phyloP scores from a whole-genome alignment of 2,113 vertebrate genomes.

The Miniopterus natalensis region DNA sequence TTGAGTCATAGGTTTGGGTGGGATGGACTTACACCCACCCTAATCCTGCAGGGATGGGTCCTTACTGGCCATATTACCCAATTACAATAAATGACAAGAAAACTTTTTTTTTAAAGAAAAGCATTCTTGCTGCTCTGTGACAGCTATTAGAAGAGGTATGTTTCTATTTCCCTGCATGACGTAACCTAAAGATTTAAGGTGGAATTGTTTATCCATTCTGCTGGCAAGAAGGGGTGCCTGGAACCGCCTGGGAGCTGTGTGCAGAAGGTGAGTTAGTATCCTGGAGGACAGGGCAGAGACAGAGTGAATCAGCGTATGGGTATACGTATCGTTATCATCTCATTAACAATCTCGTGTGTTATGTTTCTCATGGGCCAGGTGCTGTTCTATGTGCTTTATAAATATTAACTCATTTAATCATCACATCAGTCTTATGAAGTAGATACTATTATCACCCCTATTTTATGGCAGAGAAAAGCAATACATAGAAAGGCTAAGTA shows the following conservation, averaged over 20 bases:
- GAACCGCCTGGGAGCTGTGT: not conserved
- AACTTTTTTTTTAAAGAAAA: not conserved
- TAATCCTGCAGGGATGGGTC: not conserved
- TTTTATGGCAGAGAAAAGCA: constrained; percentile 34
- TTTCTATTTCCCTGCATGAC: not conserved
- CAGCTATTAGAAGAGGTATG: not conserved
- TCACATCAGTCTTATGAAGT: constrained; percentile 5
- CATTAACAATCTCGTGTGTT: not conserved
- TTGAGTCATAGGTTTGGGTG: not conserved
- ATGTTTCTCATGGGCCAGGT: constrained; percentile 20
- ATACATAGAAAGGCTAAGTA: not conserved
- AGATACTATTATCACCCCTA: not conserved
- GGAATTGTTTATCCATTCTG: constrained; percentile 18
- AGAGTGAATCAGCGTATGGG: not conserved
- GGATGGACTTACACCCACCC: not conserved
- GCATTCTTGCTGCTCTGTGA: constrained; percentile 10
- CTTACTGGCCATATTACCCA: not conserved
- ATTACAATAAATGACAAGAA: not conserved
- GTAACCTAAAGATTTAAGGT: not conserved
- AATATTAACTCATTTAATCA: constrained; percentile 59
- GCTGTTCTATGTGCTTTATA: constrained; percentile 49
- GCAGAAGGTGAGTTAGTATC: not conserved
- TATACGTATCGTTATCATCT: not conserved
- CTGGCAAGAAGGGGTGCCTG: not conserved
- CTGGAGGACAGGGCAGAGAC: not conserved